Conservation (phyloP, 2,797 vertebrate species). For the Sternarchorhynchus goeldii region DNA sequence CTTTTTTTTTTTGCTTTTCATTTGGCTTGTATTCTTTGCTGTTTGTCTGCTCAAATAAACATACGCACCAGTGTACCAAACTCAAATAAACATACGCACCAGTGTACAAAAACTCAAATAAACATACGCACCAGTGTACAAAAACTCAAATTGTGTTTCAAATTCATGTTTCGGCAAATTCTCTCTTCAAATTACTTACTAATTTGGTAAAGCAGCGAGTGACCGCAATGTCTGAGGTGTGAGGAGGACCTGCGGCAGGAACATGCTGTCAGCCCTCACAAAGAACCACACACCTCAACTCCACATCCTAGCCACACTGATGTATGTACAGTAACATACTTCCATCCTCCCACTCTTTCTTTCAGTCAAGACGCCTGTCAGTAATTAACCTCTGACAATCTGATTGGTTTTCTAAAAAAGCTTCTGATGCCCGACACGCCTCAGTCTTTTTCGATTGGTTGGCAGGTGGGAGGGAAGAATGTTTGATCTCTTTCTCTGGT, state of each 20-base stretch:
- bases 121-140: conserved; percentile 96
- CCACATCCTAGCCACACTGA: conserved; percentile 9
- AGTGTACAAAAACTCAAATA: conserved; percentile 98
- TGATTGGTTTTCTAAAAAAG: conserved; percentile 20
- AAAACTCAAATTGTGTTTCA: conserved; percentile 86
- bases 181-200: conserved; percentile 84
- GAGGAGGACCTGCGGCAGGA: too few species aligned
- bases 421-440: background rate
- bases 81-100: conserved; percentile 99
- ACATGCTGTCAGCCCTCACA: too few species aligned
- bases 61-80: conserved; percentile 92
- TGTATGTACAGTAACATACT: conserved; percentile 65
- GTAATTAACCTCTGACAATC: conserved; percentile 51
- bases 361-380: conserved; percentile 1
- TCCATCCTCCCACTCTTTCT: conserved; percentile 48
- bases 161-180: conserved; percentile 98
- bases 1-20: conserved; percentile 90
- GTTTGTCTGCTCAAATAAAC: conserved; percentile 99
- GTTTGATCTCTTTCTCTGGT: too few species aligned
- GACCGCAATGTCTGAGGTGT: conserved; percentile 21
- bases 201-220: conserved; percentile 65
- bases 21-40: conserved; percentile 99
- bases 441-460: background rate
- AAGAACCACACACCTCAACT: conserved; percentile 47
- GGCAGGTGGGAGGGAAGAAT: background rate